Evolutionary conservation across 2,797 vertebrate genomes (phyloP).

Genomic region (Bovichtus diacanthus): DNA sequence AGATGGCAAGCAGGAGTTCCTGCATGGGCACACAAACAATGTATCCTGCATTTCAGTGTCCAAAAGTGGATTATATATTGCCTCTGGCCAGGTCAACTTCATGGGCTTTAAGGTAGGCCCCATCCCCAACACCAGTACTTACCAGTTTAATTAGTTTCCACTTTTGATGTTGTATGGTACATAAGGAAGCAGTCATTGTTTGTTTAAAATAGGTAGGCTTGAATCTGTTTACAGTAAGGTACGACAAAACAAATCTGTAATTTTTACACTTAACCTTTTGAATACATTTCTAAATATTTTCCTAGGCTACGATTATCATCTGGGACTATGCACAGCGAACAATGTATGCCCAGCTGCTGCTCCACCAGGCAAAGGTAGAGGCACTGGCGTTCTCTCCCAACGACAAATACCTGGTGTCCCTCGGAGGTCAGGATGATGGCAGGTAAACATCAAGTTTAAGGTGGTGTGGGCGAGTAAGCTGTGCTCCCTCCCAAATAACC

Average conservation of each 20-base stretch:
- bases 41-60: slow-evolving; percentile 90
- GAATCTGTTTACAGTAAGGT: background rate
- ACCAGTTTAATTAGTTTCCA: background rate
- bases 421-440: slow-evolving; percentile 92
- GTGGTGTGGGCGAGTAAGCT: background rate
- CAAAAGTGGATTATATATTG: slow-evolving; percentile 86
- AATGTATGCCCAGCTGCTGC: slow-evolving; percentile 84
- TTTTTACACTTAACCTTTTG: background rate
- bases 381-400: slow-evolving; percentile 91
- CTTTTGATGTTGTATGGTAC: background rate
- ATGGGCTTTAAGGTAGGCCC: slow-evolving; percentile 91
- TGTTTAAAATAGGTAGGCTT: background rate
- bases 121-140: background rate
- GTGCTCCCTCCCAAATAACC: background rate
- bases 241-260: background rate
- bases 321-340: slow-evolving; percentile 88
- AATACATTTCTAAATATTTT: background rate
- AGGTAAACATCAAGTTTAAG: slow-evolving; percentile 81
- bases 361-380: slow-evolving; percentile 92
- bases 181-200: background rate
- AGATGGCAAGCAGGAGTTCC: slow-evolving; percentile 86
- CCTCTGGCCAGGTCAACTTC: slow-evolving; percentile 92
- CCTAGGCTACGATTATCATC: slow-evolving; percentile 90
- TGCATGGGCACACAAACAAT: slow-evolving; percentile 91
- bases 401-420: slow-evolving; percentile 89